Percentiles rank a stretch among this genome's conserved stretches.
phyloP scores from a whole-genome alignment of 2,113 vertebrate genomes.

The Nannospalax galili region DNA sequence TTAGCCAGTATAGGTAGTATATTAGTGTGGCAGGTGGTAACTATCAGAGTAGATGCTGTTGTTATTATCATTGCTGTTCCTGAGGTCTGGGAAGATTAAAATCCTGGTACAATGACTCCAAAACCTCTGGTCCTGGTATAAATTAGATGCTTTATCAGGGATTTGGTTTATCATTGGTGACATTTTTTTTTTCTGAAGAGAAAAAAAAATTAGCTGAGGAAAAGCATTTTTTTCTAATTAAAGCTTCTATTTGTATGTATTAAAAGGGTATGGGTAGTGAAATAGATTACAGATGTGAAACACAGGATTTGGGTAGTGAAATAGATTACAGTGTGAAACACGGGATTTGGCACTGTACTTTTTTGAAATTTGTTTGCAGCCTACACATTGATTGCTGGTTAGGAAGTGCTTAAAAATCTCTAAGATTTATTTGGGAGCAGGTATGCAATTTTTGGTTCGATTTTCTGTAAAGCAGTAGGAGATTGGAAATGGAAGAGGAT shows the following conservation, averaged over 20 bases:
- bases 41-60: neutral
- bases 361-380: slow-evolving; percentile 28
- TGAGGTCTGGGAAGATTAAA: neutral
- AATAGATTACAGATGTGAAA: neutral
- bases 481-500: neutral
- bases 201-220: neutral
- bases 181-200: neutral
- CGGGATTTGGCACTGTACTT: neutral
- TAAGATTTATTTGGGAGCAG: slow-evolving; percentile 21
- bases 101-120: neutral
- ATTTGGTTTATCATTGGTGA: slow-evolving; percentile 3
- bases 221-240: neutral
- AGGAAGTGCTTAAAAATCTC: slow-evolving; percentile 37
- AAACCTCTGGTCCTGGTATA: neutral
- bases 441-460: neutral
- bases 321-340: neutral
- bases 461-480: slow-evolving; percentile 12
- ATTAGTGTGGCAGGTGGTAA: neutral
- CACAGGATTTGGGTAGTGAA: neutral
- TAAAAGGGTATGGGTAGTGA: neutral
- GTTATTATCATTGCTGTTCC: neutral
- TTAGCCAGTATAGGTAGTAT: neutral
- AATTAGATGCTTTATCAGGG: neutral
- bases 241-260: slow-evolving; percentile 11
- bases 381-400: neutral